Base-by-base conservation (phyloP, 2,797 vertebrate species). In the Geotrypetes seraphini region DNA sequence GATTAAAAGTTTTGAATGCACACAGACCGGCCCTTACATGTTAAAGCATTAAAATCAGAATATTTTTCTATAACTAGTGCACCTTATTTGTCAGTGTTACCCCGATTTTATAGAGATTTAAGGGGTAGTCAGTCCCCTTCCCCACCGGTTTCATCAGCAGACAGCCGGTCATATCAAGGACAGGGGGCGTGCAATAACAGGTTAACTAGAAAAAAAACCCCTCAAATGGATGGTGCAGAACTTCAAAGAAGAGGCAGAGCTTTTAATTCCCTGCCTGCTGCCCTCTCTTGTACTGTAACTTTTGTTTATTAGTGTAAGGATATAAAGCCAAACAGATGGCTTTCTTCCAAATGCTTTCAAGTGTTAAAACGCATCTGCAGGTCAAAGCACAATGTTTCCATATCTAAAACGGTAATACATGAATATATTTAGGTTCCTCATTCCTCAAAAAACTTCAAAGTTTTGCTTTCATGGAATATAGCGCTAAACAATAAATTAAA, bases 271-370 rank as follows among this genome's bases (percentile, higher is more conserved):
- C 68, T 74, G 50, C 33, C 36, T n/a, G 17, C 49, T 23, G 43
- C 60, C 53, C 53, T 58, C 25, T 46, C 58, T 57, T 69, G 60
- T 51, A 74, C 55, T 59, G 57, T 69, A 67, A 72, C 71, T 73
- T 83, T 85, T 84, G 78, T 84, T 78, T 77, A 69, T 74, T 74
- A 61, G 70, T 66, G 58, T 73, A 66, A 73, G 71, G 40, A 42
- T 57, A 61, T 74, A 73, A 71, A 79, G 71, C 58, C 71, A 64
- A 77, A 62, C 79, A 84, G 78, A 84, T 79, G 82, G 77, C 63
- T 60, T 53, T 31, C 40, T 71, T 60, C 63, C 62, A 66, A 65
- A 63, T 60, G 43, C 76, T 79, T 81, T 60, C 60, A 76, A 79
- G 78, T 77, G 73, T 36, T 75, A 73, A 74, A 63, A 33, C 53